Evolutionary conservation across 2,113 vertebrate species (phyloP), one percentile per base, ranked within the genome.

Genomic region (Poicephalus meyeri): DNA sequence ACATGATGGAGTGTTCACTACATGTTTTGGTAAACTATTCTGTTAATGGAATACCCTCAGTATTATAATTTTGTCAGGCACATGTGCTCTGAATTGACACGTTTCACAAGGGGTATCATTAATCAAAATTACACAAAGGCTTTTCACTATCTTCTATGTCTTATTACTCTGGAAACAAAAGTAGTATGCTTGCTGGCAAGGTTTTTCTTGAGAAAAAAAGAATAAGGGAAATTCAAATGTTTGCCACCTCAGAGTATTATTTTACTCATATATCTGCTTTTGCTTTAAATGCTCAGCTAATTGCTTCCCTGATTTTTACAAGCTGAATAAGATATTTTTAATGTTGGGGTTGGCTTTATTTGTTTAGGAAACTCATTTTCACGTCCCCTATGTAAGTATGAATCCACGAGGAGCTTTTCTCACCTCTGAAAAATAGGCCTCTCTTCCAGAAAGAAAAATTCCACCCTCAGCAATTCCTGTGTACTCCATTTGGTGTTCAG

Each of bases 361-460:
- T 83, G 46, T 83, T 85, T 69, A 19, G 17, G 31, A 64, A 77
- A 65, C 17, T 44, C n/a, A 7, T 73, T 72, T 63, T 80, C 28
- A 76, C 44, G 17, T 94, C 84, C 53, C 35, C 70, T 85, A 3
- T 53, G 20, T 28, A 78, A 91, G n/a, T 56, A 65, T 18, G 25
- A 82, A 88, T 89, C 63, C 46, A 63, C 46, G 61, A 65, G 66
- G 70, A 85, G 63, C n/a, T 93, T 91, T 93, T 95, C 81, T 96
- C 63, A 61, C 61, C 16, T 91, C 70, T 77, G 88, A 65, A 89
- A 95, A 95, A 76, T 73, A 92, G 26, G 25, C 35, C 29, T 91
- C 81, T 84, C 16, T 85, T 94, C 91, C 85, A 85, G 71, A 95
- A 73, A 37, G 84, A 66, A 72, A 53, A 95, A 88, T 70, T 92